Evolutionary conservation across 1,140 invertebrate genomes (phyloP).

Genomic region (Eueides isabella): DNA sequence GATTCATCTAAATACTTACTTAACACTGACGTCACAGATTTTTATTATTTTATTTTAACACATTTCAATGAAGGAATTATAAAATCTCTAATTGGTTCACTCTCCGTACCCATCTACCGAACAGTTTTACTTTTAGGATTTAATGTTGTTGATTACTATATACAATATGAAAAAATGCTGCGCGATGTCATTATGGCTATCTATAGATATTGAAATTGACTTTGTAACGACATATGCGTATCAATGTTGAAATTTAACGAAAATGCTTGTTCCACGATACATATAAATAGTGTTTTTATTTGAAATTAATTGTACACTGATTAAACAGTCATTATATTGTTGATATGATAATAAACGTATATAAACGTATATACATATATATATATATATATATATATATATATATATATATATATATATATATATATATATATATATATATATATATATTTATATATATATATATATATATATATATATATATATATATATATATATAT

Average conservation of each 20-base stretch:
- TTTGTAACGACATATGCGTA: background rate
- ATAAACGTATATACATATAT: background rate
- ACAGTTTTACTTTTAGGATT: background rate
- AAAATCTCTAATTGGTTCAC: conserved; percentile 20
- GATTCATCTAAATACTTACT: conserved; percentile 18
- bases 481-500: background rate
- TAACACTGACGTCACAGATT: conserved; percentile 12
- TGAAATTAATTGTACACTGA: background rate
- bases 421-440: background rate
- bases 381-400: background rate
- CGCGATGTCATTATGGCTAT: no score
- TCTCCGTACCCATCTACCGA: conserved; percentile 9
- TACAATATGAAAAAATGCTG: background rate
- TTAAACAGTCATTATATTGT: background rate
- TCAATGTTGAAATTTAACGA: background rate
- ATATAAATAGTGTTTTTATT: background rate
- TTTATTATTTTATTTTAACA: conserved; percentile 8
- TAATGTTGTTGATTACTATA: conserved; percentile 19
- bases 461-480: background rate
- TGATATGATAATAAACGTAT: background rate
- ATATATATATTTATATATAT: background rate
- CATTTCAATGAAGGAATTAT: background rate
- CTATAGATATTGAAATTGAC: background rate
- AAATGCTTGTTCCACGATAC: background rate
- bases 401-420: background rate